These are phyloP conservation scores for Aradophagus sp. DNA, from an alignment of 1,140 invertebrate genomes.

Conservation along the genomic window DNA sequence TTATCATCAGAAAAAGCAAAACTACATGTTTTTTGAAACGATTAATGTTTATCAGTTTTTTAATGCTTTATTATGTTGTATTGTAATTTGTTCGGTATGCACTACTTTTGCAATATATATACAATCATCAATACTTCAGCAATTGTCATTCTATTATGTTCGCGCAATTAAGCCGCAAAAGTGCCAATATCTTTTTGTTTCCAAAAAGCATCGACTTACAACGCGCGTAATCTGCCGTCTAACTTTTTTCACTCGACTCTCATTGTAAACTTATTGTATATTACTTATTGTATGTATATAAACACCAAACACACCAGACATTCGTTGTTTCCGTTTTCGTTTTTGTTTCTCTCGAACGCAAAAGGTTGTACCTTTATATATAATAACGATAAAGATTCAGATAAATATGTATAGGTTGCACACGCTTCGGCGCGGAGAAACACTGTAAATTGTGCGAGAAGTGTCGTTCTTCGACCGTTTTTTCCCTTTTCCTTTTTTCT, in stretches of 20 bases:
- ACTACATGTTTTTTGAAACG: too few species aligned
- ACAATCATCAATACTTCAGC: too few species aligned
- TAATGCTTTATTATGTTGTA: background rate
- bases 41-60: too few species aligned
- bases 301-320: conserved; percentile 46
- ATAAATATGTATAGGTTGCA: conserved; percentile 53
- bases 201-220: conserved; percentile 11
- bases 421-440: conserved; percentile 38
- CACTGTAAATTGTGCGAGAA: conserved; percentile 25
- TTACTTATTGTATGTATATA: conserved; percentile 66
- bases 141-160: conserved; percentile 31
- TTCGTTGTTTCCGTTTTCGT: conserved; percentile 47
- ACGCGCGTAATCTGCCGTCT: conserved; percentile 32
- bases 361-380: conserved; percentile 59
- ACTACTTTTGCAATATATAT: too few species aligned
- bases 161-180: conserved; percentile 19
- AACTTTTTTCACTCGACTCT: conserved; percentile 53
- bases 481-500: too few species aligned
- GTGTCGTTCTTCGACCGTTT: conserved; percentile 5
- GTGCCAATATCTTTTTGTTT: conserved; percentile 38
- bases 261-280: conserved; percentile 70
- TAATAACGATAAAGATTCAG: conserved; percentile 47
- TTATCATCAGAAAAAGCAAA: too few species aligned
- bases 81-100: too few species aligned
- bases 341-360: too few species aligned